A percentile compares a stretch with the other conserved stretches of the same genome.
Evolutionary conservation across 2,113 vertebrate species (phyloP).

Genomic region (Ahaetulla prasina): DNA sequence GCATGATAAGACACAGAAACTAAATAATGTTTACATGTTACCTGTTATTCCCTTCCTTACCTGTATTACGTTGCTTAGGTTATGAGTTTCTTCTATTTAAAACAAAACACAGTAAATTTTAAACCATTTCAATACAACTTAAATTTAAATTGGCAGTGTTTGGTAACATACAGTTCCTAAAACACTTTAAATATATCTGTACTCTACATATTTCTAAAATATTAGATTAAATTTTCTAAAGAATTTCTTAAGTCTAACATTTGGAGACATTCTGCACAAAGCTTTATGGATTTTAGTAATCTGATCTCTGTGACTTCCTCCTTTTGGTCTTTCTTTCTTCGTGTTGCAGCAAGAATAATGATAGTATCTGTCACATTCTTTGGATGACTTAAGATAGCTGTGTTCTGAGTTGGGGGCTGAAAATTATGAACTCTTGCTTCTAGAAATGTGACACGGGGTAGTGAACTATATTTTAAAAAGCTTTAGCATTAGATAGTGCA

Average conservation of each 20-base stretch:
- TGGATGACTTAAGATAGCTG: slow-evolving; percentile 82
- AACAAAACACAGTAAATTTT: slow-evolving; percentile 15
- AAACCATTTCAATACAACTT: slow-evolving; percentile 6
- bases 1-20: slow-evolving; percentile 46
- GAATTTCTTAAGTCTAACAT: slow-evolving; percentile 69
- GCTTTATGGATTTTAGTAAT: slow-evolving; percentile 69
- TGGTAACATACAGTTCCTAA: slow-evolving; percentile 38
- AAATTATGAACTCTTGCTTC: slow-evolving; percentile 74
- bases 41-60: slow-evolving; percentile 52
- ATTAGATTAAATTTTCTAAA: slow-evolving; percentile 50
- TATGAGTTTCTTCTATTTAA: slow-evolving; percentile 56
- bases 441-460: slow-evolving; percentile 75
- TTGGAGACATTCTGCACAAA: slow-evolving; percentile 60
- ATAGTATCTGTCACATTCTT: slow-evolving; percentile 94
- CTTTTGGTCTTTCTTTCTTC: slow-evolving; percentile 60
- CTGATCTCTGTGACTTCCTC: slow-evolving; percentile 54
- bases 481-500: slow-evolving; percentile 70
- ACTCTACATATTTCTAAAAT: background rate
- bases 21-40: slow-evolving; percentile 52
- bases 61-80: slow-evolving; percentile 47
- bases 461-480: slow-evolving; percentile 72
- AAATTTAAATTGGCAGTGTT: slow-evolving; percentile 28
- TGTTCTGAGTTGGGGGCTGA: slow-evolving; percentile 73
- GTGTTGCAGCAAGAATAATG: slow-evolving; percentile 76
- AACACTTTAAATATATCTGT: slow-evolving; percentile 49